Evolutionary conservation across 2,888 invertebrate species (phyloP).

Genomic region (Lamellibrachia columna): DNA sequence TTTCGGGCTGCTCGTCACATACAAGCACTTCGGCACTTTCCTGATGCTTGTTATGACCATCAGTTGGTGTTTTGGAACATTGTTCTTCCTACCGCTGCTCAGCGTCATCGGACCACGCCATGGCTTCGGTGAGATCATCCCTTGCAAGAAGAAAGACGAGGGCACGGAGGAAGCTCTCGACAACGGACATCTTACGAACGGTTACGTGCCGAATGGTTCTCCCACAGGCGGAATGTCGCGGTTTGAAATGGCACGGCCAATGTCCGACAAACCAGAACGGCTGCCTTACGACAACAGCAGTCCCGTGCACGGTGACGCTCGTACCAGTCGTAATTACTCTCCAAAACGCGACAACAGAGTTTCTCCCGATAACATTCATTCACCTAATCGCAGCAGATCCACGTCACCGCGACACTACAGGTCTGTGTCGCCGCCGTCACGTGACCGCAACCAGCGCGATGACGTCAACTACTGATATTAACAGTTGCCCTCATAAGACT

Average conservation of each 20-base stretch:
- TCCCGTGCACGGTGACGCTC: not conserved
- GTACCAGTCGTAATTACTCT: not conserved
- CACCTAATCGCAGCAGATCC: not conserved
- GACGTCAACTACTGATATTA: not conserved
- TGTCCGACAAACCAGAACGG: not conserved
- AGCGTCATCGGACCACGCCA: conserved; percentile 78
- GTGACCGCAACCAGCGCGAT: not conserved
- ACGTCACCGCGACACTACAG: not conserved
- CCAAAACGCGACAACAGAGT: not conserved
- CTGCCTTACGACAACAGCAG: not conserved
- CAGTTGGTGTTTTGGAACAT: conserved; percentile 77
- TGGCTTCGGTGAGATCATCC: conserved; percentile 18
- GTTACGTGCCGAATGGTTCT: not conserved
- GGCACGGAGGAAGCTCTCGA: not conserved
- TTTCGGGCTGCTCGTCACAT: conserved; percentile 83
- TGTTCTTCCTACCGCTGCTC: conserved; percentile 71
- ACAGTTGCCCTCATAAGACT: not conserved
- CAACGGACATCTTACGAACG: not conserved
- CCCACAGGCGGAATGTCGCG: not conserved
- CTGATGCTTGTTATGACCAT: conserved; percentile 85
- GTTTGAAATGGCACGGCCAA: not conserved
- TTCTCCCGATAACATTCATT: not conserved
- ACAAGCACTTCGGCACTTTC: conserved; percentile 85
- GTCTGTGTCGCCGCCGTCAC: not conserved
- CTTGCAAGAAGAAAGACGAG: not conserved